Base-by-base conservation (phyloP, 2,888 invertebrate genomes). In the Caenorhabditis zanzibari region DNA sequence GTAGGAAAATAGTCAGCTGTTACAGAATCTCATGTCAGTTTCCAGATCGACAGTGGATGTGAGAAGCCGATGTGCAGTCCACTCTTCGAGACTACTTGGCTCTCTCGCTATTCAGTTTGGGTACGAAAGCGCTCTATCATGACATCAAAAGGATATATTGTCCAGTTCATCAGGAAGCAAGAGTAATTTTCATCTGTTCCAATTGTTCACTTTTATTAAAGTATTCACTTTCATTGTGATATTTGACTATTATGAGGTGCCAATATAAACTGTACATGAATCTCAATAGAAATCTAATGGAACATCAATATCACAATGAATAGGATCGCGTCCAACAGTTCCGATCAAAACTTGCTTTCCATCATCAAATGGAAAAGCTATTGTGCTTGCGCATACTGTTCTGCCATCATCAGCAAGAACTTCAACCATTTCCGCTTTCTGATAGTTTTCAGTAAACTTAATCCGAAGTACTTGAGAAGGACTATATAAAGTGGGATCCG, bases 31-130 rank as follows among this genome's bases (percentile, higher is more conserved):
- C 12, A 38, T 10, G 7, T 38, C 10, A 6, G 5, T 49, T 49
- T 82, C 54, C 59, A 82, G 82, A 74, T 82, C 49, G 76, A 77
- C 52, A 49, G 38, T 9, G 76, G 64, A 22, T 68, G 71, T 32
- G 24, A 58, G 26, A 72, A 61, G 41, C 32, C 88, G 1, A 80
- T 87, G 38, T 89, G 90, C 58, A 82, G 72, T 24, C 81, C 85
- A 22, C 66, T 81, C 24, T 91, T 91, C 80, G 74, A 85, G 54
- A 90, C 91, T 12, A 87, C 90, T 6, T 92, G 92, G 92, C 89
- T 91, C 9, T 90, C 91, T 19, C 85, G 91, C 77, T 91, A 91
- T 83, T 89, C 91, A 4, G 91, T 91, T 9, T 91, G 91, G 91
- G 91, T 91, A 14, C 86, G 91, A 28, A 89, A 90, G 26, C 88